A percentile compares a stretch with the other conserved stretches of the same genome.
These are phyloP conservation scores for Centrocercus urophasianus DNA, from an alignment of 2,113 vertebrate species.

Conservation along the genomic window DNA sequence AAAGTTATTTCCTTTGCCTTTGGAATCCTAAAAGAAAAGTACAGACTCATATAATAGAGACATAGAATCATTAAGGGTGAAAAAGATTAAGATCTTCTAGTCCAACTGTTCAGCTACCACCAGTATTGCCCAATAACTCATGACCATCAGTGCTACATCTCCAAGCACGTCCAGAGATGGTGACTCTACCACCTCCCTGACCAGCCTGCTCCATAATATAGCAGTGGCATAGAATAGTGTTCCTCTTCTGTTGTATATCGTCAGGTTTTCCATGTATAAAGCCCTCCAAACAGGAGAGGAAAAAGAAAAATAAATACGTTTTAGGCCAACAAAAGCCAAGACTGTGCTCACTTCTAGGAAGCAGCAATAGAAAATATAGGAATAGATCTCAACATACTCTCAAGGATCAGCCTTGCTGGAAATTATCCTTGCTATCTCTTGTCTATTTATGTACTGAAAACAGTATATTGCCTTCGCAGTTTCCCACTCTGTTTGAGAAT, in stretches of 20 bases:
- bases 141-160: too few relatives aligned
- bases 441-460: neutral
- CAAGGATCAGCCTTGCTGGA: neutral
- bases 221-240: too few relatives aligned
- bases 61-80: too few relatives aligned
- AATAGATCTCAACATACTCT: neutral
- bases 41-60: too few relatives aligned
- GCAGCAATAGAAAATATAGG: neutral
- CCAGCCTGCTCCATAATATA: too few relatives aligned
- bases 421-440: neutral
- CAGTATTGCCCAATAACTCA: too few relatives aligned
- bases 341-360: accelerated
- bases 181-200: too few relatives aligned
- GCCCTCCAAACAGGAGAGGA: neutral
- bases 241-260: neutral
- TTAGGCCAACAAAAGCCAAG: neutral
- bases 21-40: neutral
- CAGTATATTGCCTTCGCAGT: neutral
- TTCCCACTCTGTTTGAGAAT: neutral
- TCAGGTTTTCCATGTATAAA: neutral
- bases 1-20: neutral
- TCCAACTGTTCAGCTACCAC: too few relatives aligned
- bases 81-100: too few relatives aligned
- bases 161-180: too few relatives aligned
- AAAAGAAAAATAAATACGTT: too few relatives aligned